phyloP scores from a whole-genome alignment of 2,888 invertebrate species.

The Scaptomyza polygonia region DNA sequence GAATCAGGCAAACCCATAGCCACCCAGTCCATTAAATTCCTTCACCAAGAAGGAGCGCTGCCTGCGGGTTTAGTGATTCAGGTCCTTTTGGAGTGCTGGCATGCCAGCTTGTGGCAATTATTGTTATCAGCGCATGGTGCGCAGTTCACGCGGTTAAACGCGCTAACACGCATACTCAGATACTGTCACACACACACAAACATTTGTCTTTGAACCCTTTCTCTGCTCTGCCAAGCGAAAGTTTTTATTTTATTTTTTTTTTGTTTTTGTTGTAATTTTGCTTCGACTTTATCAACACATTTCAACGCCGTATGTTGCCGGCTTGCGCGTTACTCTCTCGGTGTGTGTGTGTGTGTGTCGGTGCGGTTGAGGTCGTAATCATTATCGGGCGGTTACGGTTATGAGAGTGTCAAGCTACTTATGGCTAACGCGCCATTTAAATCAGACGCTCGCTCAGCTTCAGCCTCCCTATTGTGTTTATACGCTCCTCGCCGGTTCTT shows the following conservation, averaged over 20 bases:
- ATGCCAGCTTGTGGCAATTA: constrained; percentile 78
- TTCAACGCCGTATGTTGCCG: constrained; percentile 74
- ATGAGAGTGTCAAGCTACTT: constrained; percentile 81
- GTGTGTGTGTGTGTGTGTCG: constrained; percentile 25
- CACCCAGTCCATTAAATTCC: not conserved
- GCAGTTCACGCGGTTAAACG: constrained; percentile 79
- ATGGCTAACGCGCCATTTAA: constrained; percentile 77
- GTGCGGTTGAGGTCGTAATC: constrained; percentile 69
- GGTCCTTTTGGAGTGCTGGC: constrained; percentile 52
- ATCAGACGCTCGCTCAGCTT: constrained; percentile 69
- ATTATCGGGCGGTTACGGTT: constrained; percentile 82
- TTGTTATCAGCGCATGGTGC: constrained; percentile 79
- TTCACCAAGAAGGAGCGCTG: constrained; percentile 3
- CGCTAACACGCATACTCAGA: constrained; percentile 71
- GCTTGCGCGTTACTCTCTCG: constrained; percentile 28
- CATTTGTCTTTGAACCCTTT: constrained; percentile 72
- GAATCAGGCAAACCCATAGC: constrained; percentile 34
- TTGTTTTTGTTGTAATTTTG: too few relatives aligned
- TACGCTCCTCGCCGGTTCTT: constrained; percentile 63
- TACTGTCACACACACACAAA: constrained; percentile 40
- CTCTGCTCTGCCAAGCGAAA: constrained; percentile 56
- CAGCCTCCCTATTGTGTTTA: constrained; percentile 73
- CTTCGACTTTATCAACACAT: constrained; percentile 60
- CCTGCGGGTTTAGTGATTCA: constrained; percentile 54
- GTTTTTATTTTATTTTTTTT: constrained; percentile 66